Conservation (phyloP, 2,888 invertebrate genomes). For the Dinocampus coccinellae region DNA sequence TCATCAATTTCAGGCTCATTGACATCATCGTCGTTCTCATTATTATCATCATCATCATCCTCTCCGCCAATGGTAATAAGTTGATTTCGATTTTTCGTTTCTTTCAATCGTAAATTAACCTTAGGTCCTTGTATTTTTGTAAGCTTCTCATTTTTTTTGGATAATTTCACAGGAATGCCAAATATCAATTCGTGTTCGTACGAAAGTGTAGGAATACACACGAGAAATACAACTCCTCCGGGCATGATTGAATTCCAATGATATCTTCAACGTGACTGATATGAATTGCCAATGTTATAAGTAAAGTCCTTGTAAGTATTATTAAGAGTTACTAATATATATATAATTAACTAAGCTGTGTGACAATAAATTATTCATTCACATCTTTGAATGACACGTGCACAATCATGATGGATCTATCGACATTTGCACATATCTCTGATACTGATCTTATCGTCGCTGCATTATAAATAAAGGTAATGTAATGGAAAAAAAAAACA, state of each 20-base stretch:
- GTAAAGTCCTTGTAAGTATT: background rate
- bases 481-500: background rate
- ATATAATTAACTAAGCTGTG: background rate
- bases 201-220: conserved; percentile 79
- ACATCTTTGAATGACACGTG: background rate
- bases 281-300: background rate
- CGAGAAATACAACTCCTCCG: conserved; percentile 77
- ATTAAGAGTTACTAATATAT: background rate
- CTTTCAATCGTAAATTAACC: conserved; percentile 59
- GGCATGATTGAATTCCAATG: conserved; percentile 52
- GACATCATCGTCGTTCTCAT: conserved; percentile 33
- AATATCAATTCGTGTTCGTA: conserved; percentile 75
- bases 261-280: background rate
- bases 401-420: background rate
- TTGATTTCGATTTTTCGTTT: conserved; percentile 51
- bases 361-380: background rate
- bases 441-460: background rate
- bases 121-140: conserved; percentile 41
- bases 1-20: conserved; percentile 31
- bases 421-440: background rate
- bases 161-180: conserved; percentile 61
- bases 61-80: conserved; percentile 42
- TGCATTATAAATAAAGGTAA: background rate
- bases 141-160: conserved; percentile 49
- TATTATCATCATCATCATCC: conserved; percentile 47